Base-by-base conservation (phyloP, 2,113 vertebrate genomes). In the Daubentonia madagascariensis region DNA sequence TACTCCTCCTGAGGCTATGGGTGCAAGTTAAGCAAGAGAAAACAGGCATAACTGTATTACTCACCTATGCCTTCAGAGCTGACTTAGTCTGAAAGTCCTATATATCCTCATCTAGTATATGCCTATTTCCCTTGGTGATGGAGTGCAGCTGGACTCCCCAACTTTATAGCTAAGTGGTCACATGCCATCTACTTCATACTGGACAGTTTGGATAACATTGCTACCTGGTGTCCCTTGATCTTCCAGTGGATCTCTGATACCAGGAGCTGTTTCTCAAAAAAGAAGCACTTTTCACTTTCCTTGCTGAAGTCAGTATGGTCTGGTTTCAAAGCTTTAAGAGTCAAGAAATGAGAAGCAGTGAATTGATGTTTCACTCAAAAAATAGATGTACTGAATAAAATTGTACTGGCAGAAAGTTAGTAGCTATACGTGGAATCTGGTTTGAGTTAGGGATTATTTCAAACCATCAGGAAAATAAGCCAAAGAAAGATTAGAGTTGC, bases 391-490 rank as follows among this genome's bases (percentile, higher is more conserved):
- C n/a, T 90, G 78, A 54, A 35, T 87, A 88, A 88, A 40, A 63
- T 28, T 84, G 23, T 87, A 45, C 52, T 54, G 30, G 37, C 40
- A 89, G 32, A 87, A 84, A 92, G 17, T 61, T 16, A 14, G n/a
- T 86, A 81, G 17, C 37, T 28, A n/a, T 88, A 20, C n/a, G 5
- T 76, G 40, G 25, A 85, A 6, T 43, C 37, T 23, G 18, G 5
- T 89, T 91, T 87, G 86, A 70, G 25, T 76, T 43, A 91, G 35
- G 22, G 43, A 83, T 97, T 90, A 72, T 91, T 91, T 95, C 67
- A 95, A 30, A 86, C 5, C 37, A 65, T 63, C 73, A 93, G 48
- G 22, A 90, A 87, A 93, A 93, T 78, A 95, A 70, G 52, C 43
- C 8, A 76, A 70, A 52, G 8, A 86, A 78, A 54, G 45, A 65